Conservation (phyloP, 2,797 vertebrate species). For the Anguilla megastoma region DNA sequence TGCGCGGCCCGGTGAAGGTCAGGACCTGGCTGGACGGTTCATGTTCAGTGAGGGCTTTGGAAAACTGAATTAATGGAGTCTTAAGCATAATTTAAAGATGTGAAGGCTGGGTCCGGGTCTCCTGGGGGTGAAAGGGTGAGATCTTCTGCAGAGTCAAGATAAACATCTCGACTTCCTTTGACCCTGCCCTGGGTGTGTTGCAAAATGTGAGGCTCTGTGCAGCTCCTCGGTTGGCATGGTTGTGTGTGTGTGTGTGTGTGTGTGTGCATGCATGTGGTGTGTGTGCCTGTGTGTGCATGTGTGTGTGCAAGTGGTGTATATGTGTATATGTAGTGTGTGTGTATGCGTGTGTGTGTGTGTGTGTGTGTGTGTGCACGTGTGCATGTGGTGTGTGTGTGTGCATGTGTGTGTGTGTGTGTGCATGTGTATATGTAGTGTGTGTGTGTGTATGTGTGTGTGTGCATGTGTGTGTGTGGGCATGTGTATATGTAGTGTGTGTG, state of each 20-base stretch:
- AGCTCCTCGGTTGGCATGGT: neutral
- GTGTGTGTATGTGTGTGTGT: neutral
- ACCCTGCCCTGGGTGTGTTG: neutral
- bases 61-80: slow-evolving; percentile 2
- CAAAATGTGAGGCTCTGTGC: neutral
- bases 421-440: neutral
- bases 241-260: slow-evolving; percentile 10
- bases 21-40: neutral
- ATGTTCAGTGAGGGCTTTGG: neutral
- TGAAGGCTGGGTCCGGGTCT: neutral
- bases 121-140: slow-evolving; percentile 32
- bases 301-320: neutral
- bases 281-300: neutral
- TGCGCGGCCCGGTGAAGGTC: neutral
- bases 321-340: neutral
- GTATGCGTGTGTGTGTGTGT: neutral
- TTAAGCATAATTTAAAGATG: neutral
- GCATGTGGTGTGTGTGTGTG: too few relatives aligned
- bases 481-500: neutral
- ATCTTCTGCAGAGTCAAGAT: slow-evolving; percentile 20
- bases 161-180: slow-evolving; percentile 17
- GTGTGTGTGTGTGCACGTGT: neutral
- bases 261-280: neutral
- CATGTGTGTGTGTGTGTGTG: too few relatives aligned
- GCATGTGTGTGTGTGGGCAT: neutral